Evolutionary conservation across 2,888 invertebrate genomes (phyloP).

Genomic region (Neria commutata): DNA sequence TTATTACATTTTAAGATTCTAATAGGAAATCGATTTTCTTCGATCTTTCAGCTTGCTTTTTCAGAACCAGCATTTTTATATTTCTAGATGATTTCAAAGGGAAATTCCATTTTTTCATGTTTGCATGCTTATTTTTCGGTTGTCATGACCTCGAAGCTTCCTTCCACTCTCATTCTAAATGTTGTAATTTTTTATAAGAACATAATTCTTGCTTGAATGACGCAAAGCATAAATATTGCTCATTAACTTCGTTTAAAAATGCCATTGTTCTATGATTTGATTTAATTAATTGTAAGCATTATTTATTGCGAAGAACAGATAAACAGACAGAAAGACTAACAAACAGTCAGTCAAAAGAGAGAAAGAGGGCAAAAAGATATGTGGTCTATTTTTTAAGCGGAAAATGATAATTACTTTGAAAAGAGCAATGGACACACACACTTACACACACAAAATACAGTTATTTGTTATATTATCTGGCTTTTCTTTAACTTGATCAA

Average conservation of each 20-base stretch:
- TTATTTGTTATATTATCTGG: neutral
- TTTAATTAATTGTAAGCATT: neutral
- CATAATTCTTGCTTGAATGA: too few species aligned
- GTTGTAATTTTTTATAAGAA: neutral
- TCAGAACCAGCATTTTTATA: too few species aligned
- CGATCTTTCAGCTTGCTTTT: too few species aligned
- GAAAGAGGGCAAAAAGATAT: neutral
- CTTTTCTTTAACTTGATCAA: conserved; percentile 1
- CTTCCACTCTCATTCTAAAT: neutral
- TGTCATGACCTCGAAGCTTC: neutral
- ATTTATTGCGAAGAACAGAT: too few species aligned
- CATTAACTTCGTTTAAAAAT: neutral
- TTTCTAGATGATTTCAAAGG: too few species aligned
- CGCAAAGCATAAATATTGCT: neutral
- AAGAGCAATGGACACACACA: neutral
- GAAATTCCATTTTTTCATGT: too few species aligned
- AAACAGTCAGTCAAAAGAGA: neutral
- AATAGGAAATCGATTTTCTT: too few species aligned
- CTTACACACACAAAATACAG: neutral
- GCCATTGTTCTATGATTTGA: neutral
- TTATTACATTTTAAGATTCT: too few species aligned
- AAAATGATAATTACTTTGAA: conserved; percentile 15
- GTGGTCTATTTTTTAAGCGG: conserved; percentile 11
- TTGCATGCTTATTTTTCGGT: neutral
- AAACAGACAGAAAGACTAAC: too few species aligned